Evolutionary conservation across 2,113 vertebrate species (phyloP), one percentile per base, ranked within the genome.

Genomic region (Hyaena hyaena): DNA sequence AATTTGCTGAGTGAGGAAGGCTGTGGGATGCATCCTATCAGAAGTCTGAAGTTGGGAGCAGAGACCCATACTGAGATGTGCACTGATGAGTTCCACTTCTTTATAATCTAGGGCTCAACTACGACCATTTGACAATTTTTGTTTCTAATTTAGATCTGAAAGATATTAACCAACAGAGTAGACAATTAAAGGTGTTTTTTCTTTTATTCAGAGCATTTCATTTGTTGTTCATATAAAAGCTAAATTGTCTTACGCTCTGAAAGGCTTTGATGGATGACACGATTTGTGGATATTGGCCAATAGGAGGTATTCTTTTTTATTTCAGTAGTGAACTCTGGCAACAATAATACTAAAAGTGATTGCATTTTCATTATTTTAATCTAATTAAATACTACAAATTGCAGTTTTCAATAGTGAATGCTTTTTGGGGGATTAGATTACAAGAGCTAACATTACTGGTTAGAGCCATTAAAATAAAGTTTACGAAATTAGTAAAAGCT

Each of bases 231-330:
- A 79, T 83, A 83, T 89, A 85, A 50, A 91, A 95, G 19, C 55
- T 94, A 95, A 95, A 97, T 95, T 83, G 48, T 97, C 96, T 87
- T 86, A 88, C 33, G n/a, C 88, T 96, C 87, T 95, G 58, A 93
- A 98, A 96, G 81, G 24, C 63, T 87, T 3, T 80, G 81, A 53
- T 87, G 58, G 80, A 80, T 96, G 73, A 74, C 94, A 81, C 90
- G 68, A 73, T 45, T 90, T 88, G 39, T 96, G 66, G 33, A 85
- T 76, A 66, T 43, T 48, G 21, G 35, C 45, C 93, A 90, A 63
- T 33, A 19, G 1, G 82, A 82, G 55, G 33, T 92, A 76, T 66
- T 82, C 10, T 79, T 90, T 68, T 86, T 90, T 88, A 58, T 50
- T 69, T 45, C 69, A 95, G 11, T 79, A 45, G 76, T 95, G 88